A percentile compares a stretch with the other conserved stretches of the same genome.
These are phyloP conservation scores for Macaca fascicularis DNA, from an alignment of 2,113 vertebrate genomes.

Conservation along the genomic window DNA sequence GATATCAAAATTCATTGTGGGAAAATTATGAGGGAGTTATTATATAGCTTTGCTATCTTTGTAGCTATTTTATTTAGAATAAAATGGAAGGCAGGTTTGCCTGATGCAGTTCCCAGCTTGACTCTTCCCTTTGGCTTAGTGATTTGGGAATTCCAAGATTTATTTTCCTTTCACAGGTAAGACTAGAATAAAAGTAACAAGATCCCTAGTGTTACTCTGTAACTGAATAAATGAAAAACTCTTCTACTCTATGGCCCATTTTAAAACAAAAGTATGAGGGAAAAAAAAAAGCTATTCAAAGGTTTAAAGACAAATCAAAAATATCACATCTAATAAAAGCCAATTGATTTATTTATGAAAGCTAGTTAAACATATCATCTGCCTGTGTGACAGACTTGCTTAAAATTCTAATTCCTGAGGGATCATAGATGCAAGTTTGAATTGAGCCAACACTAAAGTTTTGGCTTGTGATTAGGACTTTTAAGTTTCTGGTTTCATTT, in stretches of 20 bases:
- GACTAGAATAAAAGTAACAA: background rate
- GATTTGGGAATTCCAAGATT: too few relatives aligned
- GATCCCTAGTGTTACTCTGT: background rate
- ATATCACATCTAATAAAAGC: background rate
- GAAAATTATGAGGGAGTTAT: too few relatives aligned
- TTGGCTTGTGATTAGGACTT: conserved; percentile 69
- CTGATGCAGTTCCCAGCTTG: too few relatives aligned
- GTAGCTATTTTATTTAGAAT: too few relatives aligned
- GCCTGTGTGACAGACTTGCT: conserved; percentile 39
- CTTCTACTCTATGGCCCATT: background rate
- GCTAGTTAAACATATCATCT: conserved; percentile 74
- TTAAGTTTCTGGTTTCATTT: conserved; percentile 68
- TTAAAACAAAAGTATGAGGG: background rate
- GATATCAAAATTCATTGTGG: too few relatives aligned
- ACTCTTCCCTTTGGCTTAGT: too few relatives aligned
- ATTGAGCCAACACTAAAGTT: conserved; percentile 67
- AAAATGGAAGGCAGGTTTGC: too few relatives aligned
- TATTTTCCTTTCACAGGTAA: background rate
- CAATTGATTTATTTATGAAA: conserved; percentile 72
- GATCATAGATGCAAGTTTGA: conserved; percentile 64
- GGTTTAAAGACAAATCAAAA: conserved; percentile 56
- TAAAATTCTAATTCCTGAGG: conserved; percentile 65
- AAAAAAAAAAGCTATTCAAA: conserved; percentile 63
- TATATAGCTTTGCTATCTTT: too few relatives aligned
- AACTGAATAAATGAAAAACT: conserved; percentile 53